Evolutionary conservation across 2,113 vertebrate genomes (phyloP), one percentile per base, ranked within the genome.

Genomic region (Sarotherodon lohbergeri): DNA sequence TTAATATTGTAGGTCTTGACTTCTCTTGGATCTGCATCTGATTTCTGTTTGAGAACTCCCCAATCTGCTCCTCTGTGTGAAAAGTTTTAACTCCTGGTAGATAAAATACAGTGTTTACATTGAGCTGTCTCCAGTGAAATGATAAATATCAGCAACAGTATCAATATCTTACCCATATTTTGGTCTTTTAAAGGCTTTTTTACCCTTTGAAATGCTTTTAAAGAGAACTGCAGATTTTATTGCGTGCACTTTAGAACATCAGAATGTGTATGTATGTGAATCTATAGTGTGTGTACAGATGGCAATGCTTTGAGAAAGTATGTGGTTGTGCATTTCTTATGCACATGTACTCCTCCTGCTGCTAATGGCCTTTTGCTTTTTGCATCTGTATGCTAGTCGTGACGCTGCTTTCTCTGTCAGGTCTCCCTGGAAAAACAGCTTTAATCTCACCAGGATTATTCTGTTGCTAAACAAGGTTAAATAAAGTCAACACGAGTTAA

Each of bases 401-500:
- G 36, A 66, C 1, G n/a, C 50, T 84, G 57, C 79, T 56, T 71
- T 88, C 39, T 66, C 9, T 3, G 36, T 63, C 86, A 86, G 71
- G 55, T 89, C 88, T 90, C 86, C n/a, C 17, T 80, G 66, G 86
- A 36, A 83, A 85, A 86, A 76, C 34, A 41, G 54, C 86, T 90
- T 88, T 87, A 86, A 90, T 91, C 87, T 91, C 84, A 61, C 41
- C 50, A 41, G 56, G 46, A 39, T 50, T 16, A 84, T 50, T 91
- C 59, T 63, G 12, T 85, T 81, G 84, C 63, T 86, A 90, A 88
- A 89, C 41, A 88, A 88, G 82, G 92, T 94, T 88, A 92, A 90
- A 84, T 85, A 88, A 84, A 87, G 88, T 86, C 82, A 84, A 88
- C 86, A 48, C 17, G 68, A 84, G 80, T 84, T 89, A 90, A 90